These are phyloP conservation scores for Hydrolagus colliei DNA, from an alignment of 2,797 vertebrate species.

Conservation along the genomic window DNA sequence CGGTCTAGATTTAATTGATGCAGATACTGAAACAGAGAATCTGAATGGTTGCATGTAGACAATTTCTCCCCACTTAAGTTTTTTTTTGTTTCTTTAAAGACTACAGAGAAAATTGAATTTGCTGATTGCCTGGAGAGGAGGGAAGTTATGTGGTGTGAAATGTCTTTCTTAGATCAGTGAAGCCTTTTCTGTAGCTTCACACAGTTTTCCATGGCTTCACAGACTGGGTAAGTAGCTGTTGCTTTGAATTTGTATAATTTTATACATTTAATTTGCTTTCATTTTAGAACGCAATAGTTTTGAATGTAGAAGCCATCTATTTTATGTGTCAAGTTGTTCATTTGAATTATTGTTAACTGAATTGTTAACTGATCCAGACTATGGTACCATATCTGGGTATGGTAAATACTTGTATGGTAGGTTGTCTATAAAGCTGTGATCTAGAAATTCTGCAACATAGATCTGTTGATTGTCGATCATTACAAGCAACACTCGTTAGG, in stretches of 20 bases:
- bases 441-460: too few relatives aligned
- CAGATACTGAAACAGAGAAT: neutral
- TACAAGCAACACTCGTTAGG: too few relatives aligned
- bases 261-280: neutral
- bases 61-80: neutral
- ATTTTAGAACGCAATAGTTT: neutral
- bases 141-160: constrained; percentile 5
- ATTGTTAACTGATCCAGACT: too few relatives aligned
- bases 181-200: constrained; percentile 17
- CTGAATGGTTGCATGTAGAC: too few relatives aligned
- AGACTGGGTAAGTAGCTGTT: constrained; percentile 63
- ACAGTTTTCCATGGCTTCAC: constrained; percentile 61
- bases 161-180: constrained; percentile 9
- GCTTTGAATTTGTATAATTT: neutral
- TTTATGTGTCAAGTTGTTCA: too few relatives aligned
- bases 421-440: too few relatives aligned
- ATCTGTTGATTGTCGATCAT: too few relatives aligned
- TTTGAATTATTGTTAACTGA: too few relatives aligned
- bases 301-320: neutral
- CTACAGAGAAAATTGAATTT: constrained; percentile 9
- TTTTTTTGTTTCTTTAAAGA: neutral
- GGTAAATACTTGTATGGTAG: too few relatives aligned
- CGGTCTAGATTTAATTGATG: neutral
- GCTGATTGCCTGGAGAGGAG: neutral
- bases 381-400: too few relatives aligned